Conservation (phyloP, 2,113 vertebrate species). For the Trematomus loennbergii region DNA sequence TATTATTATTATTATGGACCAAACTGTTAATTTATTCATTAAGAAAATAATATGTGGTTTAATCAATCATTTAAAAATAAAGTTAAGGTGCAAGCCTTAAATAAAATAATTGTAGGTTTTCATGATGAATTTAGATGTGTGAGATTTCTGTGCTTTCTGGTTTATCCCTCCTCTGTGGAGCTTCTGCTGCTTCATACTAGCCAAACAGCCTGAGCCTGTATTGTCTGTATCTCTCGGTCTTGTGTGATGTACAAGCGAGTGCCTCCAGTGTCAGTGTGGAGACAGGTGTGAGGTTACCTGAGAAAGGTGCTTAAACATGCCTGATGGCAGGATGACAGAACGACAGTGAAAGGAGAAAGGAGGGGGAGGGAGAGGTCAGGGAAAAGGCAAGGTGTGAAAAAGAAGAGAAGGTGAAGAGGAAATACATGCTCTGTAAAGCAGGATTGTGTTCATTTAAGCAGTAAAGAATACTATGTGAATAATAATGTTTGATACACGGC, state of each 20-base stretch:
- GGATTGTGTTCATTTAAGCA: conserved; percentile 16
- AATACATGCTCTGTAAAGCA: neutral
- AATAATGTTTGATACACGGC: conserved; percentile 13
- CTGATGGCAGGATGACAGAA: conserved; percentile 44
- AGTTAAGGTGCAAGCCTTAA: neutral
- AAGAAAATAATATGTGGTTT: neutral
- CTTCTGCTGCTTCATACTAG: neutral
- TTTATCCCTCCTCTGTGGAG: conserved; percentile 11
- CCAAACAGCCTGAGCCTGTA: conserved; percentile 9
- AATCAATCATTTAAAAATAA: neutral
- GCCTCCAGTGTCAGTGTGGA: conserved; percentile 20
- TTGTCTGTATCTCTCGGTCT: conserved; percentile 23
- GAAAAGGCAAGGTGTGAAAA: conserved; percentile 1
- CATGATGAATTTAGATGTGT: neutral
- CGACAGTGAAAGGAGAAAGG: conserved; percentile 26
- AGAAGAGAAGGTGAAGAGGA: neutral
- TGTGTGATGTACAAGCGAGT: conserved; percentile 24
- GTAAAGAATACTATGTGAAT: conserved; percentile 1
- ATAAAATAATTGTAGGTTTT: neutral
- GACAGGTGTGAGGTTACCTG: conserved; percentile 66
- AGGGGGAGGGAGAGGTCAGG: conserved; percentile 13
- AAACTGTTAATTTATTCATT: neutral
- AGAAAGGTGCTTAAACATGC: conserved; percentile 61
- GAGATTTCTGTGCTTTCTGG: neutral
- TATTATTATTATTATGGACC: neutral